Evolutionary conservation across 2,113 vertebrate species (phyloP).

Genomic region (Notiomystis cincta): DNA sequence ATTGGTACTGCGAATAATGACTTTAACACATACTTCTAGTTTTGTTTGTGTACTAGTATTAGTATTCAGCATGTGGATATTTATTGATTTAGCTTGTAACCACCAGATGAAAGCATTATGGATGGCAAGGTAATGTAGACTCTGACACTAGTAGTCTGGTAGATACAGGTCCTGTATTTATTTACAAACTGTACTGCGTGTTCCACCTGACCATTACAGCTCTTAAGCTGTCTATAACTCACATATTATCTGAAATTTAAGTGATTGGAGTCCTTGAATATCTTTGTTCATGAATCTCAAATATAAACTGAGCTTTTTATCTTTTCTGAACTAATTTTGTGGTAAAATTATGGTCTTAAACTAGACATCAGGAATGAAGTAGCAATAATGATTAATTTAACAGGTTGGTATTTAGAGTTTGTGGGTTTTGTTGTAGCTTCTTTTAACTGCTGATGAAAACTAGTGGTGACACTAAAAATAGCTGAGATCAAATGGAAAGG

Average conservation of each 20-base stretch:
- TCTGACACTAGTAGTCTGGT: neutral
- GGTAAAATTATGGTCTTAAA: neutral
- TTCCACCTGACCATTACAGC: neutral
- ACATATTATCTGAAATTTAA: neutral
- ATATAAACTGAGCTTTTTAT: neutral
- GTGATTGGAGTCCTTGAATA: neutral
- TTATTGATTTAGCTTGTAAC: neutral
- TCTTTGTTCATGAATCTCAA: neutral
- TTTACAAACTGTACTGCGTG: neutral
- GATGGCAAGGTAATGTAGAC: neutral
- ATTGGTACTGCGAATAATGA: neutral
- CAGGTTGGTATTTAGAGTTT: neutral
- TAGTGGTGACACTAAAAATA: neutral
- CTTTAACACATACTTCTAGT: neutral
- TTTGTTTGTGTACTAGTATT: neutral
- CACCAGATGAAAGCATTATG: neutral
- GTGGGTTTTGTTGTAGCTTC: neutral
- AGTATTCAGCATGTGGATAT: neutral
- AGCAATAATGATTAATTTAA: neutral
- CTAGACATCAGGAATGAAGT: neutral
- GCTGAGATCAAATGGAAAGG: neutral
- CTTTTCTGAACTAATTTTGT: neutral
- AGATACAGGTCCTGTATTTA: neutral
- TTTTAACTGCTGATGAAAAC: neutral
- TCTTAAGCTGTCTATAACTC: neutral